phyloP scores from a whole-genome alignment of 2,888 invertebrate species.

The Rhagophthalmus giganteus region DNA sequence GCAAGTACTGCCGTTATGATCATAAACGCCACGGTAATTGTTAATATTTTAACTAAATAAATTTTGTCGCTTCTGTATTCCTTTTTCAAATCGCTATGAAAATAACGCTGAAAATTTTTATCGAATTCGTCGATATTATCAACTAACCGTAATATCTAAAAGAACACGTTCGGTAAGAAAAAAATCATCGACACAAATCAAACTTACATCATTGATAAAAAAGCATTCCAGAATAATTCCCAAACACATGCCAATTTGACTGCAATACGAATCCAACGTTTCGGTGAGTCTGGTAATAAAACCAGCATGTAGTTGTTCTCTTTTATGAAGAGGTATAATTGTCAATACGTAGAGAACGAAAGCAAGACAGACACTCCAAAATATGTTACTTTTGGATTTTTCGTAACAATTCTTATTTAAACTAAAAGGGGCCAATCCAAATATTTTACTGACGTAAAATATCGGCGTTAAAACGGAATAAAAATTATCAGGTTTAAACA shows the following conservation, averaged over 20 bases:
- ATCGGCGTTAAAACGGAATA: not conserved
- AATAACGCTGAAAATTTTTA: not conserved
- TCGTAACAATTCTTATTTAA: not conserved
- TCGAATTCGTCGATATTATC: not conserved
- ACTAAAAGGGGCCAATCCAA: not conserved
- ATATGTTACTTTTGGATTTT: not conserved
- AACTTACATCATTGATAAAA: constrained; percentile 4
- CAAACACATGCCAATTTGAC: constrained; percentile 5
- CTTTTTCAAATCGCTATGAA: not conserved
- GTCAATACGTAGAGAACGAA: not conserved
- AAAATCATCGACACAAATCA: no score
- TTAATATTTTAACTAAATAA: not conserved
- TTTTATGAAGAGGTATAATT: not conserved
- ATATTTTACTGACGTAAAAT: not conserved
- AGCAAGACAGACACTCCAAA: not conserved
- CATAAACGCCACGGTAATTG: not conserved
- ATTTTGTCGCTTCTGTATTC: not conserved
- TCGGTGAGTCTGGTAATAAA: constrained; percentile 6
- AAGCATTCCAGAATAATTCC: constrained; percentile 7
- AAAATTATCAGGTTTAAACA: not conserved
- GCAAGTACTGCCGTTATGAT: constrained; percentile 1
- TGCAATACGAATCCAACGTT: constrained; percentile 4
- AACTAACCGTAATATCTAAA: not conserved
- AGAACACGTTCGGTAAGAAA: no score
- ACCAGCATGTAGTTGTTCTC: not conserved